Evolutionary conservation across 2,797 vertebrate genomes (phyloP), one percentile per base, ranked within the genome.

Genomic region (Passerculus sandwichensis): DNA sequence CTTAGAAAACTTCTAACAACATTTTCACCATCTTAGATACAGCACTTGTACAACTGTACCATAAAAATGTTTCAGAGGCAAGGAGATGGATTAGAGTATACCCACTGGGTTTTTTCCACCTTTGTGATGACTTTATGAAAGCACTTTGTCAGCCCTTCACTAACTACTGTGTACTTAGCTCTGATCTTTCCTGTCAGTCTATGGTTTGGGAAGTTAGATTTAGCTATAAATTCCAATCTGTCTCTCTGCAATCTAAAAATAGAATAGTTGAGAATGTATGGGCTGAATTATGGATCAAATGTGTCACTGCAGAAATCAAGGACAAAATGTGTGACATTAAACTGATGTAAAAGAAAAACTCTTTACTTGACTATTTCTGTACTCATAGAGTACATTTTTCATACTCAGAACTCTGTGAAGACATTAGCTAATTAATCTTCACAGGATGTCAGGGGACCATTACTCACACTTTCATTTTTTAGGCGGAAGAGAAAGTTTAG

Each of bases 201-300:
- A 30, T 30, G 50, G 60, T 91, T 93, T 90, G 56, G 76, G 53
- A 91, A 94, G 76, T 91, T 93, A 93, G 94, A 93, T 76, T 94
- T 88, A 84, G 70, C 50, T 84, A 81, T 67, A 71, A 96, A 94
- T 88, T 94, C 83, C 51, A 88, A 54, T 84, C 75, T 54, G 76
- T 79, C 48, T 84, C 64, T 93, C 64, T 73, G 45, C 88, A 97
- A 91, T 67, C 83, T 85, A 91, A 95, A 95, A 88, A 92, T 91
- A 93, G 77, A 86, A 40, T n/a, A 86, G 77, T 74, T 84, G 87
- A 86, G 73, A 92, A 94, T 22, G 67, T 88, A 88, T 44, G 56
- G 79, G 50, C 42, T 94, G 85, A 95, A 89, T 95, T 96, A 95
- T 85, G 85, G 92, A 95, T 92, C 85, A 94, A 86, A 88, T 73